Evolutionary conservation across 2,888 invertebrate genomes (phyloP), one percentile per base, ranked within the genome.

Genomic region (Megamerina dolium): DNA sequence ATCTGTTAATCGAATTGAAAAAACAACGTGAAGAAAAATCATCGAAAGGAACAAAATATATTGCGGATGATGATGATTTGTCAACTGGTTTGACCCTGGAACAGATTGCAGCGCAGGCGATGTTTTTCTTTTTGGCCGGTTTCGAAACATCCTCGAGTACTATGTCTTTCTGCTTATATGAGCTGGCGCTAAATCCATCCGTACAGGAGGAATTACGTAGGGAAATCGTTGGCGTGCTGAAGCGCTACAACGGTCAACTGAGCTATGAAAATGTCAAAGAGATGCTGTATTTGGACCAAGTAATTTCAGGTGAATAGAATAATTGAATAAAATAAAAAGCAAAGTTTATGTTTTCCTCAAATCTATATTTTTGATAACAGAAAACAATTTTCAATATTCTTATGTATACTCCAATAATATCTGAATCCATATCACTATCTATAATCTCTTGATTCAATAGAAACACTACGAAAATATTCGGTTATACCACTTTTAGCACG

Each of bases 61-160:
- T 52, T 13, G 49, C 51, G 0, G 43, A 18, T 4, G 31, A 20
- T 16, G 37, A 26, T 2, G 14, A 14, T 23, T 30, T 23, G 10
- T 10, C 26, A 23, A 23, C 6, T 5, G 45, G 37, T 1, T 26
- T 51, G 1, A 53, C 52, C 2, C 30, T 59, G 2, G 54, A 59
- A 14, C 55, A 63, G 41, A 41, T 61, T 5, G 53, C 59, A 1
- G 61, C 63, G 5, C 59, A 63, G 27, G 51, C 54, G 0, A 60
- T 57, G 37, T 42, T 60, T 2, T 60, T 63, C 32, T 59, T 57
- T 36, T 13, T 54, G n/a, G 62, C 79, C 14, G 81, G 81, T 0
- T 81, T 78, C 53, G 81, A 81, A 60, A 80, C 80, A 0, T 79
- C 79, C 0, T 78, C 81, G 0, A 75, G 78, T 0, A 75, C 78